Conservation (phyloP, 2,888 invertebrate species). For the Caenorhabditis afra region DNA sequence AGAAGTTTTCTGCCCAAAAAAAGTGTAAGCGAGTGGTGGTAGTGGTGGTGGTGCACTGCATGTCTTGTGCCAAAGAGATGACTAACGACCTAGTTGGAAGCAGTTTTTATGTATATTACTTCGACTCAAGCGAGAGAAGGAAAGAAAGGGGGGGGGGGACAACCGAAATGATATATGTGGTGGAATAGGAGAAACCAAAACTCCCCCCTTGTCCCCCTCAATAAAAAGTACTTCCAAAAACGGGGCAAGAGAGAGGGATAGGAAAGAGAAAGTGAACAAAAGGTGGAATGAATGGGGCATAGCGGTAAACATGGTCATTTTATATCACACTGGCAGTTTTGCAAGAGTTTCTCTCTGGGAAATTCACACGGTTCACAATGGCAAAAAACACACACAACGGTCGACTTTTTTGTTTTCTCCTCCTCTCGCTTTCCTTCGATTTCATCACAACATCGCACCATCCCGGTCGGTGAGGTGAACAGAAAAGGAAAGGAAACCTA, state of each 20-base stretch:
- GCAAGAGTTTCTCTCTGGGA: too few relatives aligned
- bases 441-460: not conserved
- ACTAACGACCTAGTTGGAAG: conserved; percentile 28
- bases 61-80: conserved; percentile 28
- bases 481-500: not conserved
- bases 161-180: too few relatives aligned
- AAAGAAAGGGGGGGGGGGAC: not conserved
- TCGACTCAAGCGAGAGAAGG: not conserved
- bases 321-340: too few relatives aligned
- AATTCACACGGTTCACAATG: too few relatives aligned
- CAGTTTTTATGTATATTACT: conserved; percentile 23
- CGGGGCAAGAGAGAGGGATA: not conserved
- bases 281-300: too few relatives aligned
- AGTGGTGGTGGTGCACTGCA: conserved; percentile 1
- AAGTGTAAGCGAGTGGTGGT: conserved; percentile 22
- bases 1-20: not conserved
- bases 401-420: not conserved
- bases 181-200: not conserved
- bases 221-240: not conserved
- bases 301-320: too few relatives aligned
- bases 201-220: too few relatives aligned
- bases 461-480: not conserved
- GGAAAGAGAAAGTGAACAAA: too few relatives aligned
- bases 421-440: not conserved
- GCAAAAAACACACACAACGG: not conserved